Evolutionary conservation across 2,888 invertebrate genomes (phyloP).

Genomic region (Drosophila melanosoma): DNA sequence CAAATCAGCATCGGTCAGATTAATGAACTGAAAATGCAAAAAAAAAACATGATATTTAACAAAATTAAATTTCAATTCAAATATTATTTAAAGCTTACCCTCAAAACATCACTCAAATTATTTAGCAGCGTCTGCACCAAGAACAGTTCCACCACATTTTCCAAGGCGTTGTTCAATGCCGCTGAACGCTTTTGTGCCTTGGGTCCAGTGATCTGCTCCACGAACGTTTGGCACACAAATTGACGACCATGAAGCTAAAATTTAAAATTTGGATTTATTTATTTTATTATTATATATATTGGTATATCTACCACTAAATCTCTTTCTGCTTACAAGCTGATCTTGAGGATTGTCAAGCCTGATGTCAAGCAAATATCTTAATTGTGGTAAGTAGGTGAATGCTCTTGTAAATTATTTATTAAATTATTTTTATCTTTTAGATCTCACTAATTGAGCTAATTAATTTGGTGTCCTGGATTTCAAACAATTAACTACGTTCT

Average conservation of each 20-base stretch:
- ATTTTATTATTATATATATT: no score
- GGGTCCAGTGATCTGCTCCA: slow-evolving; percentile 86
- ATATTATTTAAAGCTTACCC: slow-evolving; percentile 86
- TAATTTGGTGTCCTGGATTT: background rate
- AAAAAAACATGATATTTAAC: background rate
- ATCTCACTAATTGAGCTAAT: background rate
- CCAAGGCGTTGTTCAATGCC: slow-evolving; percentile 87
- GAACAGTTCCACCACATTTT: slow-evolving; percentile 92
- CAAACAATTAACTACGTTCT: background rate
- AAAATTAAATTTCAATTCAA: no score
- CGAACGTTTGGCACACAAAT: slow-evolving; percentile 90
- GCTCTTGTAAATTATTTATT: background rate
- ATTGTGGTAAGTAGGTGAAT: background rate
- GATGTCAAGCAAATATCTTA: background rate
- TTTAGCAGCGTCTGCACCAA: slow-evolving; percentile 91
- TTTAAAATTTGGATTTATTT: background rate
- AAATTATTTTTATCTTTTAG: background rate
- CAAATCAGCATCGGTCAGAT: slow-evolving; percentile 70
- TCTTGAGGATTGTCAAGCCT: background rate
- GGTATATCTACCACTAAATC: background rate
- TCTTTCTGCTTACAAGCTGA: background rate
- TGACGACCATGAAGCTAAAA: slow-evolving; percentile 92
- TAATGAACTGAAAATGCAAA: slow-evolving; percentile 60
- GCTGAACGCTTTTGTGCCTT: slow-evolving; percentile 86
- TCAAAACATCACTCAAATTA: slow-evolving; percentile 90